Evolutionary conservation across 2,888 invertebrate species (phyloP), one percentile per base, ranked within the genome.

Genomic region (Steinernema hermaphroditum): DNA sequence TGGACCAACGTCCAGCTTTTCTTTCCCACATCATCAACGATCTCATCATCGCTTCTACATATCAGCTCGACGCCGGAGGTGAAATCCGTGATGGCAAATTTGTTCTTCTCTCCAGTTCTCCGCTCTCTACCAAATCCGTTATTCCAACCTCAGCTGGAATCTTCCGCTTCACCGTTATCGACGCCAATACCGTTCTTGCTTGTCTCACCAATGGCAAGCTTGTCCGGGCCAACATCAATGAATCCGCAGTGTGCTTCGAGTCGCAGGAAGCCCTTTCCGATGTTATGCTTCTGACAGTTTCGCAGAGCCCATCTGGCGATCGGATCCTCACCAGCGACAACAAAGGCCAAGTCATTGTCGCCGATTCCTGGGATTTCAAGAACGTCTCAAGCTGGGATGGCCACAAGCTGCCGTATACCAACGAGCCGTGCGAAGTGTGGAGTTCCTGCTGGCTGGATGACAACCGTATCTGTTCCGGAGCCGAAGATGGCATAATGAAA

Each of bases 1-100:
- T 80, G 24, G 62, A 74, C 12, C 75, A 77, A 29, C 78, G 80
- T 1, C 80, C 80, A 14, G 78, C 80, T n/a, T 80, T 80, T 46
- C 77, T 75, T 43, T 74, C 73, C 54, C 75, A 69, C 34, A 69
- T 70, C 16, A 24, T 68, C 29, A 29, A 72, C 16, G 72, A 72
- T 4, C 44, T 70, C 29, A 69, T 76, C 54, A 70, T 76, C 46
- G 75, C 75, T 49, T 80, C 80, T 50, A 80, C 80, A 6, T 80
- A 80, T 69, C 77, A 78, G 22, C 76, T 80, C 8, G 78, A 78
- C 62, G 8, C 32, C 1, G 29, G 16, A 16, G 62, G 62, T 14
- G 29, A 29, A 8, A 62, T 62, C 19, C 62, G 62, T 32, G 62
- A 62, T 32, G 62, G 62, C 16, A 62, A 62, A 62, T 32, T 62